Evolutionary conservation across 2,797 vertebrate genomes (phyloP).

Genomic region (Hyperoplus lanceolatus): DNA sequence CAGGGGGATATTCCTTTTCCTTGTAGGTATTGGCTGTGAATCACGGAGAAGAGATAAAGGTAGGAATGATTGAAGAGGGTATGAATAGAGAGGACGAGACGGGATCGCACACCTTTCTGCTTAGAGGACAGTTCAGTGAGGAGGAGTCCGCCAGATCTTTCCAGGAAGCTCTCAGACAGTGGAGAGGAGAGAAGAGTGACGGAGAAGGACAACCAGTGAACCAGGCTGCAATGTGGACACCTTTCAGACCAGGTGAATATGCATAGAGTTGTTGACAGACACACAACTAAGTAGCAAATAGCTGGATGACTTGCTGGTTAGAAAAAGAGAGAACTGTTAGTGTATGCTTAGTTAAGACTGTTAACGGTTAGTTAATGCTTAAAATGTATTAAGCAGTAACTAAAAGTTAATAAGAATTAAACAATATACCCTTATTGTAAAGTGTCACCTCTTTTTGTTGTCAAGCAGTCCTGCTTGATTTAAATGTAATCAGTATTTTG

Average conservation of each 20-base stretch:
- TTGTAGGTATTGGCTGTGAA: slow-evolving; percentile 69
- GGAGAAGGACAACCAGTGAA: slow-evolving; percentile 15
- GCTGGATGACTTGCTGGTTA: neutral
- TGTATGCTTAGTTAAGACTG: too few species aligned
- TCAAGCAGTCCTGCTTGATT: neutral
- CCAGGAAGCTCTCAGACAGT: slow-evolving; percentile 86
- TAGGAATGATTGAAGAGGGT: slow-evolving; percentile 38
- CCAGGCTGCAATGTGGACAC: slow-evolving; percentile 10
- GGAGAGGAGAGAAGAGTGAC: slow-evolving; percentile 79
- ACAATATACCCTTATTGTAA: too few species aligned
- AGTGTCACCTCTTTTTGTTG: too few species aligned
- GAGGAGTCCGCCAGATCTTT: slow-evolving; percentile 87
- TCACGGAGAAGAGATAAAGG: slow-evolving; percentile 45
- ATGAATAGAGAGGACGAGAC: slow-evolving; percentile 7
- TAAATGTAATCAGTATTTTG: neutral
- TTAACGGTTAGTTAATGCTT: too few species aligned
- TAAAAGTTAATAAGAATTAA: too few species aligned
- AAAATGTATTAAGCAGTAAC: too few species aligned
- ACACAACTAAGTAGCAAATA: neutral
- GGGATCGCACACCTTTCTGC: slow-evolving; percentile 57
- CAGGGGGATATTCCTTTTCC: slow-evolving; percentile 8
- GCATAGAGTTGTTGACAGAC: neutral
- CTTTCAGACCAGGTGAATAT: slow-evolving; percentile 81
- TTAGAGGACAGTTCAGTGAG: slow-evolving; percentile 85
- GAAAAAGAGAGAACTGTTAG: too few species aligned